Percentiles rank a stretch among this genome's conserved stretches.
These are phyloP conservation scores for Arctia plantaginis DNA, from an alignment of 2,888 invertebrate genomes.

Conservation along the genomic window DNA sequence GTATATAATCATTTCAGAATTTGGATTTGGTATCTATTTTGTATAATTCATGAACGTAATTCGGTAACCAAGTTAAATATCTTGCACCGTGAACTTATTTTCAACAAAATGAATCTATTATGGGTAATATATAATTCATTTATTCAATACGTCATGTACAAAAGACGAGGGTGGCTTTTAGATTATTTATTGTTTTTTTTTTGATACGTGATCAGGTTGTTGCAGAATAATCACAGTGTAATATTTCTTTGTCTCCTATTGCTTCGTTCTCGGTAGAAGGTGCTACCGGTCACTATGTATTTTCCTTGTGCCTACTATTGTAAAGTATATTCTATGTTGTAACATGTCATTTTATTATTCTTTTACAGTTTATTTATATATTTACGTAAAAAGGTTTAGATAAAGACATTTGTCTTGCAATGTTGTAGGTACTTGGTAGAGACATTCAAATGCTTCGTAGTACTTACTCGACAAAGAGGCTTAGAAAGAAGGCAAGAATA, in stretches of 20 bases:
- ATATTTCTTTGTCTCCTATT: not conserved
- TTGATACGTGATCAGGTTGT: too few species aligned
- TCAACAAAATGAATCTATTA: not conserved
- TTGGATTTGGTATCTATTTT: not conserved
- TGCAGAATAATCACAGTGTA: not conserved
- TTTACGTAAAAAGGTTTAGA: too few species aligned
- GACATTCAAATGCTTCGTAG: not conserved
- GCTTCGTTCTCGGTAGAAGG: not conserved
- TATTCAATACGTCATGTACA: not conserved
- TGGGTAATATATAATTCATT: too few species aligned
- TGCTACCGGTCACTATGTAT: not conserved
- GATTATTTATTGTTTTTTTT: too few species aligned
- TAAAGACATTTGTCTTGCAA: too few species aligned
- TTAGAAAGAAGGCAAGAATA: slow-evolving; percentile 6
- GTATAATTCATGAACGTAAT: not conserved
- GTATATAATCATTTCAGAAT: not conserved
- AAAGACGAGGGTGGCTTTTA: too few species aligned
- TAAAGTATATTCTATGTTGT: not conserved
- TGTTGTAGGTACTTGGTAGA: not conserved
- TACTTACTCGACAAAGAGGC: not conserved
- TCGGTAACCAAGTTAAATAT: not conserved
- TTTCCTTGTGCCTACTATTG: not conserved
- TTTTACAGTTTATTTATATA: not conserved
- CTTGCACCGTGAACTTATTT: too few species aligned
- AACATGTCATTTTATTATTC: not conserved